Conservation (phyloP, 2,888 invertebrate genomes). For the Protophormia terraenovae region DNA sequence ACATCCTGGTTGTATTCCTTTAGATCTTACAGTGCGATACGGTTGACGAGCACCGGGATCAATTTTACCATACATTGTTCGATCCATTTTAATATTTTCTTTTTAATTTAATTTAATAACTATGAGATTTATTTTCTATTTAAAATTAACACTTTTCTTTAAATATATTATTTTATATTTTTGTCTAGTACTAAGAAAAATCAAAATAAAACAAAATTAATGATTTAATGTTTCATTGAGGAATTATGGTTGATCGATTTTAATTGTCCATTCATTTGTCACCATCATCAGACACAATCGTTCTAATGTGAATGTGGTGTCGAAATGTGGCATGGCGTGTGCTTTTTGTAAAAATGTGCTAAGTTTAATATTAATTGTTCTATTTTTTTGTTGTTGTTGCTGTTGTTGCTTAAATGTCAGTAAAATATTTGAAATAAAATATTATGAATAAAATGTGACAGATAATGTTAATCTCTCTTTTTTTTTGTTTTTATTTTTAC, state of each 20-base stretch:
- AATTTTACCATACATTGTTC: constrained; percentile 94
- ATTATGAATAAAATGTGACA: constrained; percentile 24
- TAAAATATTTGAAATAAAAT: constrained; percentile 31
- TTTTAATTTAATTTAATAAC: constrained; percentile 14
- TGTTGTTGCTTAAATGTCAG: constrained; percentile 22
- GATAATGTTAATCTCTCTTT: constrained; percentile 21
- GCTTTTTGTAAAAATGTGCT: no score
- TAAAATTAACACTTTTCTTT: constrained; percentile 1
- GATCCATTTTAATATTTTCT: constrained; percentile 85
- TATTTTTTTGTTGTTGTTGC: constrained; percentile 5
- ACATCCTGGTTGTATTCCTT: constrained; percentile 93
- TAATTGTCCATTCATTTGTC: constrained; percentile 35
- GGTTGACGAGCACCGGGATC: constrained; percentile 92
- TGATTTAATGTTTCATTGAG: background rate
- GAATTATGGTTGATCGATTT: constrained; percentile 36
- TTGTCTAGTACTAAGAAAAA: background rate
- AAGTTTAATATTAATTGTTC: constrained; percentile 22
- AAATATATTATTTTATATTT: background rate
- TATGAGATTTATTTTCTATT: background rate
- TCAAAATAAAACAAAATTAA: background rate
- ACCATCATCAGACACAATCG: background rate
- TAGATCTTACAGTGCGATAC: constrained; percentile 90
- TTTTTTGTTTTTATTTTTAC: background rate
- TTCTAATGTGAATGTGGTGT: background rate
- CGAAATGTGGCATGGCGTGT: constrained; percentile 40